Percentiles rank a stretch among this genome's conserved stretches.
phyloP scores from a whole-genome alignment of 1,140 invertebrate species.

The Paracyclopina nana region DNA sequence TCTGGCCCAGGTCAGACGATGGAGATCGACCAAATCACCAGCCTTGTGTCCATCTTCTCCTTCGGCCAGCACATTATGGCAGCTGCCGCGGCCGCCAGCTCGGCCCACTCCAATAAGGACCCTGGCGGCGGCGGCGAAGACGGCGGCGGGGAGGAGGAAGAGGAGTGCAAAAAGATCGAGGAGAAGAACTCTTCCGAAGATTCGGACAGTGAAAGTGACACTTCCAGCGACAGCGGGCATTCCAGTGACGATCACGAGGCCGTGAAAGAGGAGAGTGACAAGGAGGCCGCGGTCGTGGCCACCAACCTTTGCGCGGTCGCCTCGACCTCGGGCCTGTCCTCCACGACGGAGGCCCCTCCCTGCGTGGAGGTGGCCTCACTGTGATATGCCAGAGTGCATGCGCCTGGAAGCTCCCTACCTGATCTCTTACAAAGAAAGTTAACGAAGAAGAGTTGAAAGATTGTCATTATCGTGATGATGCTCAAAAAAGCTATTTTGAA shows the following conservation, averaged over 20 bases:
- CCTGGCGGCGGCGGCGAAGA: background rate
- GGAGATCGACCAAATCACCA: conserved; percentile 34
- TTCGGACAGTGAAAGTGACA: conserved; percentile 12
- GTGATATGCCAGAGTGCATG: no score
- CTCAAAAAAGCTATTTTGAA: no score
- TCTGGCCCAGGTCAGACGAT: conserved; percentile 24
- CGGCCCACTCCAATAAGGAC: background rate
- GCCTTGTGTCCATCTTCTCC: conserved; percentile 33
- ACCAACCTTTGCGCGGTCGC: no score
- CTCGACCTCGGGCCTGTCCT: no score
- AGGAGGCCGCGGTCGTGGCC: no score
- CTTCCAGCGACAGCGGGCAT: conserved; percentile 9
- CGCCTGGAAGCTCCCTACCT: no score
- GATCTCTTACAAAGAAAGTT: no score
- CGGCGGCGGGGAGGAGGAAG: background rate
- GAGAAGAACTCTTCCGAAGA: background rate
- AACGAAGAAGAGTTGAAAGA: no score
- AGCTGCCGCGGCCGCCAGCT: background rate
- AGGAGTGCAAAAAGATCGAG: background rate
- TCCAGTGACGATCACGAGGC: conserved; percentile 12
- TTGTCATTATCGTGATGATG: no score
- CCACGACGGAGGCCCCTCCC: no score
- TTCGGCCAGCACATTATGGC: conserved; percentile 24
- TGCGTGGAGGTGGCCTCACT: no score
- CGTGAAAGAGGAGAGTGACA: background rate